These are phyloP conservation scores for Emys orbicularis DNA, from an alignment of 2,797 vertebrate genomes.

Conservation along the genomic window DNA sequence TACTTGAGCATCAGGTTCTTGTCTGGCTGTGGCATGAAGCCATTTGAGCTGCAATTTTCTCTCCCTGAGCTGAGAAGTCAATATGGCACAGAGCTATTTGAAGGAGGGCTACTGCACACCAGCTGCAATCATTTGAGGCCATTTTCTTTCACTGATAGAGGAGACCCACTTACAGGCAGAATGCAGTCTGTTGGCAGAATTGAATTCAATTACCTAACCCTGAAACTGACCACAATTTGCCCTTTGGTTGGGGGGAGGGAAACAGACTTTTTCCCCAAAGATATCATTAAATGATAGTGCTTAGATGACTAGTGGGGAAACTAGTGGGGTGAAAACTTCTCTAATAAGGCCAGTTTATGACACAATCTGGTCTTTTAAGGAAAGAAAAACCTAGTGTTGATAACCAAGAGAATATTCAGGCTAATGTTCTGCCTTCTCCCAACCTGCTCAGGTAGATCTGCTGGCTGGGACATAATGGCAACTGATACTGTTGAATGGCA, in stretches of 20 bases:
- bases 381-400: neutral
- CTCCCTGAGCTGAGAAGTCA: conserved; percentile 69
- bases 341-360: neutral
- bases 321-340: neutral
- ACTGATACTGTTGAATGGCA: neutral
- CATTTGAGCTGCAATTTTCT: conserved; percentile 56
- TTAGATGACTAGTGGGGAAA: neutral
- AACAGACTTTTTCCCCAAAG: rapidly evolving
- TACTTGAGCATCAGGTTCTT: neutral
- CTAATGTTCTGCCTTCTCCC: neutral
- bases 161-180: conserved; percentile 58
- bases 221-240: neutral
- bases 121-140: conserved; percentile 63
- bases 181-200: conserved; percentile 31
- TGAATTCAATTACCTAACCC: conserved; percentile 62
- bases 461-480: neutral
- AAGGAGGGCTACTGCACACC: conserved; percentile 42
- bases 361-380: neutral
- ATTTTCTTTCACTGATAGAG: conserved; percentile 74
- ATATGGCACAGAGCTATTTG: conserved; percentile 56
- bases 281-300: neutral
- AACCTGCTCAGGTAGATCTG: neutral
- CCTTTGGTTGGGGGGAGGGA: conserved; percentile 14
- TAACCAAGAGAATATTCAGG: neutral
- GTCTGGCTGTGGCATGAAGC: conserved; percentile 25